Base-by-base conservation (phyloP, 2,888 invertebrate species). In the Bhutanitis thaidina region DNA sequence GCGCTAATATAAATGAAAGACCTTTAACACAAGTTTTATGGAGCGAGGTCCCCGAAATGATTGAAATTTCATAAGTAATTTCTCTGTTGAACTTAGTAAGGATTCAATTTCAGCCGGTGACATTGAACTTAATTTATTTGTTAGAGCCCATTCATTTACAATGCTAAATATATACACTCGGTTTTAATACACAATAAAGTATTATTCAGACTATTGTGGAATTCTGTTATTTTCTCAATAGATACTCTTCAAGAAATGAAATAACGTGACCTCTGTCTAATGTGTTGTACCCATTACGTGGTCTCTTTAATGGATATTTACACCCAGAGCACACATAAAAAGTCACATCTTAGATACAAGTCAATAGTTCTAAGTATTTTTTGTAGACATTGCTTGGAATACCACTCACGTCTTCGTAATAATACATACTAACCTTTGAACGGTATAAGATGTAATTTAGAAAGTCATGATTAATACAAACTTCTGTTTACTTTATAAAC, bases 271-370 rank as follows among this genome's bases (percentile, higher is more conserved):
- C 70, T 72, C 70, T 71, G 58, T 68, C 69, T 80, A 80, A 82
- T 78, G 78, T 75, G 67, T 65, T 67, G 60, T 57, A 59, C 65
- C 74, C 78, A 77, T 80, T 80, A 80, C 79, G 65, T 62, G 43
- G 43, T 65, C 61, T 67, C 66, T 53, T 71, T 82, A 83, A 84
- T 83, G 80, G 81, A 80, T 77, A 82, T 83, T 79, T 78, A 80
- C 77, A 74, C 74, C 71, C 67, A 59, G 64, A 68, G 67, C 61
- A 66, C 67, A 77, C 77, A 78, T 80, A 79, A 80, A 80, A 81
- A 74, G 68, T 73, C 71, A 73, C 77, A 75, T 76, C 69, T 74
- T 63, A 64, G 57, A 63, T 69, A 67, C 67, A 67, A 72, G 65
- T 70, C 72, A 66, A 77, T 74, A 72, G 67, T 62, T 62, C 57